A percentile compares a stretch with the other conserved stretches of the same genome.
phyloP scores from a whole-genome alignment of 2,888 invertebrate genomes.

The Campopleginae sp. region DNA sequence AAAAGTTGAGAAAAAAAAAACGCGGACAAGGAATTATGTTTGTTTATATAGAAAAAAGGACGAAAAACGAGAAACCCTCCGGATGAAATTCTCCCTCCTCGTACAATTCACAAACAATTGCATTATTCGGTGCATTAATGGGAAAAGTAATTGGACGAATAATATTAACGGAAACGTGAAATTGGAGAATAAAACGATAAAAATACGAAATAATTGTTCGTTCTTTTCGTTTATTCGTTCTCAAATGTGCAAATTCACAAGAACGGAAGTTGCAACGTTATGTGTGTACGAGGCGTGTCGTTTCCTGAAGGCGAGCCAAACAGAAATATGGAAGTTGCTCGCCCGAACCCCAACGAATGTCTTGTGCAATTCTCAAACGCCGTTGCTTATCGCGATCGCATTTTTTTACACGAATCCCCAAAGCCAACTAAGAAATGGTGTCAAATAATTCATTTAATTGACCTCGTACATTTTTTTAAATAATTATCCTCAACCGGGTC shows the following conservation, averaged over 20 bases:
- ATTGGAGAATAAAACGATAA: slow-evolving; percentile 42
- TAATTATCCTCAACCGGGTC: neutral
- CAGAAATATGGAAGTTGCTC: slow-evolving; percentile 47
- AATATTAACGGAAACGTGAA: slow-evolving; percentile 47
- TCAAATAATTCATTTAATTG: neutral
- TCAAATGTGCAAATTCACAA: slow-evolving; percentile 41
- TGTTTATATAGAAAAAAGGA: neutral
- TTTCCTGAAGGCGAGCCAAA: slow-evolving; percentile 72
- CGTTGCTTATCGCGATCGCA: slow-evolving; percentile 5
- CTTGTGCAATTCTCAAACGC: slow-evolving; percentile 57
- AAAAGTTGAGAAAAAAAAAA: neutral
- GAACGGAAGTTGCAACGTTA: slow-evolving; percentile 73
- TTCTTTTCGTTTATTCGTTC: neutral
- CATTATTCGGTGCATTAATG: slow-evolving; percentile 23
- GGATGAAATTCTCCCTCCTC: neutral
- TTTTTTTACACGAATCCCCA: slow-evolving; percentile 7
- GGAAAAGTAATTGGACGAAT: slow-evolving; percentile 45
- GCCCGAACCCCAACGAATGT: slow-evolving; percentile 43
- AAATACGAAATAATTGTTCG: neutral
- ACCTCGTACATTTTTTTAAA: neutral
- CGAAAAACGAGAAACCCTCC: neutral
- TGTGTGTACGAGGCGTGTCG: slow-evolving; percentile 72
- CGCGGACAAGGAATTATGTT: neutral
- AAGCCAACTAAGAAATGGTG: neutral
- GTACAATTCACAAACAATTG: neutral